Percentiles rank a stretch among this genome's conserved stretches.
Evolutionary conservation across 2,888 invertebrate species (phyloP).

Genomic region (Nomada hirtipes): DNA sequence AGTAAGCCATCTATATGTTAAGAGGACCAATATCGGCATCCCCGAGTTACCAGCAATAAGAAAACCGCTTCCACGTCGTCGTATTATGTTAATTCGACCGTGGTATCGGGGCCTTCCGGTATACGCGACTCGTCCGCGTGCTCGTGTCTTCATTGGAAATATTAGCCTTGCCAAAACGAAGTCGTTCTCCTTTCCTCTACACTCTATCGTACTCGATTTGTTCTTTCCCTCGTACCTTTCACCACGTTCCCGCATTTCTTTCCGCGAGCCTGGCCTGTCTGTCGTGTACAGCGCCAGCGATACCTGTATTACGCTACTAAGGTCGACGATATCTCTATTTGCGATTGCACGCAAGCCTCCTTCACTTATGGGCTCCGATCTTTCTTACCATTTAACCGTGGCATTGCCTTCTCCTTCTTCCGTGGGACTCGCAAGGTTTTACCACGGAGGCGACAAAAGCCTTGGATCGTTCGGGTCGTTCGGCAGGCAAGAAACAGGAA

Average conservation of each 20-base stretch:
- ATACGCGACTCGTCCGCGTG: conserved; percentile 32
- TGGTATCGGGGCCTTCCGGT: conserved; percentile 22
- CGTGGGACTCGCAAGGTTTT: conserved; percentile 12
- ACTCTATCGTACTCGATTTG: background rate
- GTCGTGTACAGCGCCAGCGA: conserved; percentile 34
- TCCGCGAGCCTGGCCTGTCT: conserved; percentile 29
- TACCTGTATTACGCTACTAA: conserved; percentile 49
- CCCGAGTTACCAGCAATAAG: conserved; percentile 59
- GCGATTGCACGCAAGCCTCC: conserved; percentile 65
- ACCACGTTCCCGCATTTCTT: conserved; percentile 27
- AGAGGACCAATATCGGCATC: conserved; percentile 43
- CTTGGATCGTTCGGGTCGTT: conserved; percentile 43
- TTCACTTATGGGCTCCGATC: conserved; percentile 15
- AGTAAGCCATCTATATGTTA: conserved; percentile 61
- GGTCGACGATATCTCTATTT: conserved; percentile 64
- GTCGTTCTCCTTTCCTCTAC: background rate
- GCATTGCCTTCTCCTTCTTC: conserved; percentile 3
- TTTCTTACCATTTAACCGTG: conserved; percentile 15
- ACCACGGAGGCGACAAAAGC: conserved; percentile 50
- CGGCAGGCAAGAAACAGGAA: conserved; percentile 66
- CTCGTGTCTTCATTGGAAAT: conserved; percentile 43
- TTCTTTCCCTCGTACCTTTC: conserved; percentile 15
- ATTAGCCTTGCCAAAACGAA: conserved; percentile 43
- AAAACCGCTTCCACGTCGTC: conserved; percentile 47
- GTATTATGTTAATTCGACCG: conserved; percentile 64